Percentiles rank a stretch among this genome's conserved stretches.
Evolutionary conservation across 1,140 invertebrate genomes (phyloP).

Genomic region (Aphaenogaster ashmeadi): DNA sequence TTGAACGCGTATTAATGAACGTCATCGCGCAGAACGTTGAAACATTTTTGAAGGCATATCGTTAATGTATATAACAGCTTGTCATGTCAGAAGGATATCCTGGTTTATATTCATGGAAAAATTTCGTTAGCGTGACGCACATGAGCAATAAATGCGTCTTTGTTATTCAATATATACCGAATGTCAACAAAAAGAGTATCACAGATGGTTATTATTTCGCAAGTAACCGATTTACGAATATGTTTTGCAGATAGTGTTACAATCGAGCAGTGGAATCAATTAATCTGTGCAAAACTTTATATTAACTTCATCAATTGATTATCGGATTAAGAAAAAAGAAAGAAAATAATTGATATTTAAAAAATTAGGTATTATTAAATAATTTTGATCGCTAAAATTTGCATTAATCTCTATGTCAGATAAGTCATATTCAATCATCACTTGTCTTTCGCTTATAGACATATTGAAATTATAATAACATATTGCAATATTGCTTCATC

Average conservation of each 20-base stretch:
- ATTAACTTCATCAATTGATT: background rate
- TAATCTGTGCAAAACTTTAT: background rate
- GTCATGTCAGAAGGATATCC: background rate
- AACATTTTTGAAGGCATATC: background rate
- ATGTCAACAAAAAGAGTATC: background rate
- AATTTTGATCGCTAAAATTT: background rate
- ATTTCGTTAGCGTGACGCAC: slow-evolving; percentile 6
- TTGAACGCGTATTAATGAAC: background rate
- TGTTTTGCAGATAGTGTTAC: slow-evolving; percentile 1
- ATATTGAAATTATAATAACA: slow-evolving; percentile 15
- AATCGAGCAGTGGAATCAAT: background rate
- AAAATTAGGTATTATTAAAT: background rate
- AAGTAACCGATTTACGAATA: background rate
- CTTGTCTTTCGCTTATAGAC: background rate
- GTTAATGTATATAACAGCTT: slow-evolving; percentile 2
- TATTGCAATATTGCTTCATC: background rate
- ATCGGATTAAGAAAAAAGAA: background rate
- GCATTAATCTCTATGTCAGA: background rate
- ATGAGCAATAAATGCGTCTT: background rate
- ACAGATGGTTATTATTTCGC: slow-evolving; percentile 3
- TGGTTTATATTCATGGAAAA: slow-evolving; percentile 8
- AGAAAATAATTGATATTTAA: background rate
- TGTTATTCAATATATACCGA: background rate
- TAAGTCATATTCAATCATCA: slow-evolving; percentile 1
- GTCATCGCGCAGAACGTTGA: background rate